phyloP scores from a whole-genome alignment of 2,113 vertebrate species.

The Chlamydotis undulata region DNA sequence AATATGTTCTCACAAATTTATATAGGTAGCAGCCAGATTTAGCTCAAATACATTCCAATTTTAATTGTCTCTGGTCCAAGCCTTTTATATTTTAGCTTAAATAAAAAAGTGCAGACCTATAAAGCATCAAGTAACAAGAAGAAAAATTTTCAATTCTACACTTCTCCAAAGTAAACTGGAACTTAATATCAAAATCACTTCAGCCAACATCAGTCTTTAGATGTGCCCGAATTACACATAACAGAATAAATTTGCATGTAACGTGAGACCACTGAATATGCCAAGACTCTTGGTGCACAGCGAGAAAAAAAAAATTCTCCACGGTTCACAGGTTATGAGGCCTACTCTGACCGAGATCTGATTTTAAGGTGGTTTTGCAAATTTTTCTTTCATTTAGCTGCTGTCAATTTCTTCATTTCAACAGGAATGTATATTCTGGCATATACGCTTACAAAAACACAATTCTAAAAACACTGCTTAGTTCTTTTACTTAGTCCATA shows the following conservation, averaged over 20 bases:
- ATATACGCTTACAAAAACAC: neutral
- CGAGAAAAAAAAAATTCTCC: neutral
- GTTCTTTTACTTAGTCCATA: neutral
- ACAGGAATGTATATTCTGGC: neutral
- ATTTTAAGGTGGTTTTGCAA: neutral
- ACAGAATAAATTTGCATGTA: neutral
- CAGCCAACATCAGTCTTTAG: neutral
- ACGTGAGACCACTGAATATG: neutral
- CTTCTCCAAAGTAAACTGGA: neutral
- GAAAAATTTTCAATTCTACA: neutral
- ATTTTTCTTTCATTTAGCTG: neutral
- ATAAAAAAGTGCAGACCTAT: neutral
- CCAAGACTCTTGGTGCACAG: neutral
- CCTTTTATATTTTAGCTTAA: neutral
- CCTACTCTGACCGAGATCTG: neutral
- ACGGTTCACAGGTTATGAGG: neutral
- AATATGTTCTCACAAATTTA: neutral
- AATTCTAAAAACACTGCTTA: neutral
- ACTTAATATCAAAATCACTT: neutral
- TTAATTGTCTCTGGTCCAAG: neutral
- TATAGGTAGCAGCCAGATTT: neutral
- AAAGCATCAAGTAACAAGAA: neutral
- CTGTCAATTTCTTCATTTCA: neutral
- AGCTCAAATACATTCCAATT: neutral
- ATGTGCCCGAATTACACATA: neutral